Base-by-base conservation (phyloP, 1,140 invertebrate genomes). In the Cydia amplana region DNA sequence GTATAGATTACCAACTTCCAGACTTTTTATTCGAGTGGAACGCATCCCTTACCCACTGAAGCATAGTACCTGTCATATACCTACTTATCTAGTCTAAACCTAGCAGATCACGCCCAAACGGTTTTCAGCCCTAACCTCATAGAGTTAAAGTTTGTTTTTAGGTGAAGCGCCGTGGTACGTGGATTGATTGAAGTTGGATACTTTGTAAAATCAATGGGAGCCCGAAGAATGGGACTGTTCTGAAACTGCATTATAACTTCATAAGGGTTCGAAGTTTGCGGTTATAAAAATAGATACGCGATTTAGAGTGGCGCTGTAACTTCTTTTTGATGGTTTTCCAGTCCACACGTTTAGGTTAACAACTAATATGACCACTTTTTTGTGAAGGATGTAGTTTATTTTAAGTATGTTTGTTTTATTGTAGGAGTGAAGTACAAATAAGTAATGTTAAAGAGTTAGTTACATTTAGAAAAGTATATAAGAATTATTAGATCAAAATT, bases 131-230 rank as follows among this genome's bases (percentile, higher is more conserved):
- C 55, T 23, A 20, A 60, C 55, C 9, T 7, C 9, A 23, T 60
- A 23, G 20, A 60, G 43, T 60, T 23, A 7, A 60, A 60, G 55
- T 23, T n/a, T 23, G 23, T 23, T 60, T 60, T 60, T 20, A 12
- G 1, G n/a, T 20, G 9, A 10, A 23, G 20, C 1, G 0, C 1
- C 1, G 18, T 20, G 55, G 16, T 60, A 20, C 32, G 14, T 70
- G 32, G 65, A 70, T 70, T 70, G 65, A 70, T 70, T 70, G 65
- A 40, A 70, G 65, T 70, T 70, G n/a, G 65, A 70, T 70, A 70
- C 36, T 70, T 70, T 70, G 28, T 70, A 36, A 36, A n/a, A 70
- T 70, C 28, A 40, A 70, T 70, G 65, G 32, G n/a, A 70, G 23
- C 64, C 5, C 65, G 65, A 70, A 20, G 65, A 70, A 43, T 70